These are phyloP conservation scores for Psittacula derbiana DNA, from an alignment of 2,797 vertebrate genomes.

Conservation along the genomic window DNA sequence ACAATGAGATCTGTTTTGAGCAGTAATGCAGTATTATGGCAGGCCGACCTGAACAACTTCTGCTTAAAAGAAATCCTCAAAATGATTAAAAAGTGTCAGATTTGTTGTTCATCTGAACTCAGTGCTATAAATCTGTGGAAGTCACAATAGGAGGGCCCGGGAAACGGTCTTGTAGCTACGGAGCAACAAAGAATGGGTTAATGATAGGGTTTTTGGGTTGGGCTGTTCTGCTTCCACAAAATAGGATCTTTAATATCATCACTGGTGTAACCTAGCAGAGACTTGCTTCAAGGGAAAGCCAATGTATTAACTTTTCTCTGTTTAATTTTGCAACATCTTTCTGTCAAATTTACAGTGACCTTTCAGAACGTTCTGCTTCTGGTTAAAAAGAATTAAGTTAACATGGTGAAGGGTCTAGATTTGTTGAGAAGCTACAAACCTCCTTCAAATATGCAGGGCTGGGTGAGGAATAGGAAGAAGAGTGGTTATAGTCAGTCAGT, in stretches of 20 bases:
- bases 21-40: background rate
- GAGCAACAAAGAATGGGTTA: background rate
- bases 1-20: background rate
- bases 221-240: background rate
- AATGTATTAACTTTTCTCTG: background rate
- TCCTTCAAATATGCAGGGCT: background rate
- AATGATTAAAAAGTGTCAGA: background rate
- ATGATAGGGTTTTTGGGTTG: background rate
- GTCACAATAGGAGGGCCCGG: background rate
- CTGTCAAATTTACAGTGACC: background rate
- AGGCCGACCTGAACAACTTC: background rate
- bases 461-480: background rate
- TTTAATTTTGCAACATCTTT: background rate
- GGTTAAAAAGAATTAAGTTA: background rate
- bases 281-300: background rate
- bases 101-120: background rate
- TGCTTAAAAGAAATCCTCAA: background rate
- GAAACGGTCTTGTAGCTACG: background rate
- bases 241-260: background rate
- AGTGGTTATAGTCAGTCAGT: background rate
- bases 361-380: background rate
- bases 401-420: background rate
- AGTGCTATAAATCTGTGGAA: background rate
- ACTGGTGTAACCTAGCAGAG: background rate
- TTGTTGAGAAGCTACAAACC: background rate